Evolutionary conservation across 1,140 invertebrate species (phyloP).

Genomic region (Triops cancriformis): DNA sequence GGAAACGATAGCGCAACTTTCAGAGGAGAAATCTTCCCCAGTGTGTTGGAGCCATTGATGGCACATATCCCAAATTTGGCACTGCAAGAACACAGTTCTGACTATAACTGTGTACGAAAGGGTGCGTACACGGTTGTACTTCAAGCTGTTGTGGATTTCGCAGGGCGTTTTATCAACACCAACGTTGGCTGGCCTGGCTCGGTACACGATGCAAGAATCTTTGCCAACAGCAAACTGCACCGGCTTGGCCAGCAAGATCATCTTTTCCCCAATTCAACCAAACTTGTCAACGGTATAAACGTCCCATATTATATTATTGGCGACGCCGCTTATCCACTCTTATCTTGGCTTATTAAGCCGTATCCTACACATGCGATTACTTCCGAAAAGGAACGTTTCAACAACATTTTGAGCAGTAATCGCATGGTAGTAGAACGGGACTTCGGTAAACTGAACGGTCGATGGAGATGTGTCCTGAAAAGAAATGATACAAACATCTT

Average conservation of each 20-base stretch:
- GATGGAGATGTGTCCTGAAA: too few species aligned
- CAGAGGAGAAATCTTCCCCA: background rate
- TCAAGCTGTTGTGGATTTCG: too few species aligned
- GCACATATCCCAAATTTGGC: background rate
- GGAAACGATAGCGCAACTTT: background rate
- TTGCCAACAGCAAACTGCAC: too few species aligned
- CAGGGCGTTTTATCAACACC: constrained; percentile 7
- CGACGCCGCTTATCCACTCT: too few species aligned
- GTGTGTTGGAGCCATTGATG: too few species aligned
- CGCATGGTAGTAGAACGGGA: background rate
- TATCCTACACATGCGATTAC: background rate
- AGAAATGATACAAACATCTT: too few species aligned
- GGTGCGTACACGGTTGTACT: constrained; percentile 19
- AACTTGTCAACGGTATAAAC: too few species aligned
- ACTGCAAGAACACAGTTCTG: background rate
- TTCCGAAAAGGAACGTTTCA: background rate
- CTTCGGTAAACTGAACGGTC: background rate
- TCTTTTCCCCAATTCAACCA: too few species aligned
- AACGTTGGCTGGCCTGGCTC: constrained; percentile 17
- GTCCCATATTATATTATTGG: too few species aligned
- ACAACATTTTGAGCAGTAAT: background rate
- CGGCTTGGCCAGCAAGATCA: too few species aligned
- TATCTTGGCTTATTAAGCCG: background rate
- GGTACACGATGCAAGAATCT: constrained; percentile 23
- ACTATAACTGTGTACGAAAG: constrained; percentile 15